Evolutionary conservation across 2,113 vertebrate species (phyloP), one percentile per base, ranked within the genome.

Genomic region (Crypturellus undulatus): DNA sequence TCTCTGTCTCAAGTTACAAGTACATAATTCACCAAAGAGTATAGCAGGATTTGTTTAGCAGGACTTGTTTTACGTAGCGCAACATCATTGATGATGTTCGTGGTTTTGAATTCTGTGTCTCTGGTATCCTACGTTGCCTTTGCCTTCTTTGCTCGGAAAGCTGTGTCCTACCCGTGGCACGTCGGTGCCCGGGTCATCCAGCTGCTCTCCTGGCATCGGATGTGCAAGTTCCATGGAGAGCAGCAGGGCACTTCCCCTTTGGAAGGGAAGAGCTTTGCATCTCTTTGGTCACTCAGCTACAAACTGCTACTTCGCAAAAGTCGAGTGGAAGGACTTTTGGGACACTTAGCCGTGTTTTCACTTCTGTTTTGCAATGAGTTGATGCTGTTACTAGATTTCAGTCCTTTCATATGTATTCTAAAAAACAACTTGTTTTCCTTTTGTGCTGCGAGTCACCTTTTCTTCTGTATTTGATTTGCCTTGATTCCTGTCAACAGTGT

Each of bases 171-270:
- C 42, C 67, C 62, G 47, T 90, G 65, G 77, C 72, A 10, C 25
- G 42, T 52, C 42, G 81, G 47, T 38, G 79, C 43, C 1, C 42
- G 26, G 72, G 51, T 43, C 24, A 6, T 3, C 42, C n/a, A n/a
- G 36, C 54, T 63, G 73, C 40, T 34, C 68, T 59, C 1, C 43
- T 22, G 38, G 24, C 19, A 17, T 70, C 17, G 63, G 59, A 12
- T 38, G 43, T 2, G 12, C 7, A 0, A 0, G 0, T 9, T n/a
- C 3, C 25, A 11, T 16, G 78, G n/a, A 28, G 20, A 36, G 38
- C 8, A 18, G 32, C 68, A 40, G 63, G 38, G 19, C 6, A 1
- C 71, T 79, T 58, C 54, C 67, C 54, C 30, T 56, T 32, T 30
- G 54, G 54, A 4, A 22, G 63, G 32, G 7, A 54, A 73, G 63